phyloP scores from a whole-genome alignment of 64 coral and sea anemone genomes.

The Exaiptasia diaphana region DNA sequence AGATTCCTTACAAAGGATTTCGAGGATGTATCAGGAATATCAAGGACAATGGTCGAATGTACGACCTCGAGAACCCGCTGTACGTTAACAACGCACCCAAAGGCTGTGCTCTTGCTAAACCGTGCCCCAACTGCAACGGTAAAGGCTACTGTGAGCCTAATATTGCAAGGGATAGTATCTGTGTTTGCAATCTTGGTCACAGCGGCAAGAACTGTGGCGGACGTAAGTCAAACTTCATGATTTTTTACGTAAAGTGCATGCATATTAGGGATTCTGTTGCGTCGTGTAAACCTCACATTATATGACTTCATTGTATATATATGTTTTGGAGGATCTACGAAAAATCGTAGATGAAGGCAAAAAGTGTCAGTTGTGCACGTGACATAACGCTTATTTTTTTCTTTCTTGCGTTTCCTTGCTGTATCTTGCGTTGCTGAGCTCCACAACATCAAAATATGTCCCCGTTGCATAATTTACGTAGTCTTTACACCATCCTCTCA shows the following conservation, averaged over 20 bases:
- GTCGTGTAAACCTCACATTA: not conserved
- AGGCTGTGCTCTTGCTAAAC: conserved; percentile 58
- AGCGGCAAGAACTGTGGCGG: conserved; percentile 61
- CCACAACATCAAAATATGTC: too few relatives aligned
- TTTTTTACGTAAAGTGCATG: not conserved
- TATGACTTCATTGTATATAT: not conserved
- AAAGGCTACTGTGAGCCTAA: conserved; percentile 81
- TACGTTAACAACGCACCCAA: conserved; percentile 54
- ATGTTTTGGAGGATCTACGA: not conserved
- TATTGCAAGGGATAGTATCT: conserved; percentile 58
- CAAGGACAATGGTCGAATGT: conserved; percentile 68
- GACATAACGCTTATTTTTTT: too few relatives aligned
- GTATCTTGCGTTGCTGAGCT: too few relatives aligned
- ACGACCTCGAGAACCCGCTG: conserved; percentile 75
- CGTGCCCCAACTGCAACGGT: conserved; percentile 73
- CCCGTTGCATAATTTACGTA: too few relatives aligned
- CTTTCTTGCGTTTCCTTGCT: too few relatives aligned
- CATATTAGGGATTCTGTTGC: not conserved
- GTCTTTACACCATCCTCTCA: too few relatives aligned
- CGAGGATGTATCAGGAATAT: conserved; percentile 82
- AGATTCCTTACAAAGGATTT: conserved; percentile 59
- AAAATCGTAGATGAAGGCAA: not conserved
- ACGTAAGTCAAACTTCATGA: conserved; percentile 52
- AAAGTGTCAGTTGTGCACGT: too few relatives aligned
- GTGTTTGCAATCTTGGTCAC: conserved; percentile 75